Evolutionary conservation across 2,888 invertebrate species (phyloP).

Genomic region (Sinohyriopsis cumingii): DNA sequence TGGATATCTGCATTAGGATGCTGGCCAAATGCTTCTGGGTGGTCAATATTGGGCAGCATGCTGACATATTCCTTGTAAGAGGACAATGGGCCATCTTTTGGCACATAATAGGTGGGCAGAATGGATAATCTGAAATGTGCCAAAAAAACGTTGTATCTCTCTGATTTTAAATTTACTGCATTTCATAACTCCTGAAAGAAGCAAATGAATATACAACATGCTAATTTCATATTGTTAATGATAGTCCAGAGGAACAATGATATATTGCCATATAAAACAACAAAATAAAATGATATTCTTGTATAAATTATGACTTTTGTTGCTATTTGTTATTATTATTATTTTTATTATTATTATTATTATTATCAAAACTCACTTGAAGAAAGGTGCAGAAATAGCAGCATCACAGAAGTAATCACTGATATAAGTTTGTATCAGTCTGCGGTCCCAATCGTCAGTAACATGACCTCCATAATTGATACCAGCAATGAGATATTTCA

Average conservation of each 20-base stretch:
- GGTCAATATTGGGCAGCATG: constrained; percentile 84
- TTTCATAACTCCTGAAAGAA: neutral
- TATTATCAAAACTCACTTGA: constrained; percentile 74
- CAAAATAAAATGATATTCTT: too few species aligned
- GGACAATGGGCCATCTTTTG: constrained; percentile 84
- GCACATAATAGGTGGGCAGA: constrained; percentile 85
- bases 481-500: constrained; percentile 89
- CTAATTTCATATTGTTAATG: too few species aligned
- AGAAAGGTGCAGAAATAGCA: constrained; percentile 78
- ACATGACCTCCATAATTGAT: constrained; percentile 92
- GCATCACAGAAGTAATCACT: constrained; percentile 87
- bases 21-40: constrained; percentile 91
- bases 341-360: too few species aligned
- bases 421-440: constrained; percentile 87
- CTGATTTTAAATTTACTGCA: neutral
- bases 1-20: constrained; percentile 92
- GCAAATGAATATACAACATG: neutral
- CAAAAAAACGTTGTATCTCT: neutral
- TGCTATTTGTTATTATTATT: too few species aligned
- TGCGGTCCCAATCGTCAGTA: constrained; percentile 83
- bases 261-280: too few species aligned
- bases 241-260: too few species aligned
- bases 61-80: constrained; percentile 87
- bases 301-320: too few species aligned
- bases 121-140: constrained; percentile 79